A percentile compares a stretch with the other conserved stretches of the same genome.
phyloP scores from a whole-genome alignment of 2,113 vertebrate genomes.

The Pachyramphus minor region DNA sequence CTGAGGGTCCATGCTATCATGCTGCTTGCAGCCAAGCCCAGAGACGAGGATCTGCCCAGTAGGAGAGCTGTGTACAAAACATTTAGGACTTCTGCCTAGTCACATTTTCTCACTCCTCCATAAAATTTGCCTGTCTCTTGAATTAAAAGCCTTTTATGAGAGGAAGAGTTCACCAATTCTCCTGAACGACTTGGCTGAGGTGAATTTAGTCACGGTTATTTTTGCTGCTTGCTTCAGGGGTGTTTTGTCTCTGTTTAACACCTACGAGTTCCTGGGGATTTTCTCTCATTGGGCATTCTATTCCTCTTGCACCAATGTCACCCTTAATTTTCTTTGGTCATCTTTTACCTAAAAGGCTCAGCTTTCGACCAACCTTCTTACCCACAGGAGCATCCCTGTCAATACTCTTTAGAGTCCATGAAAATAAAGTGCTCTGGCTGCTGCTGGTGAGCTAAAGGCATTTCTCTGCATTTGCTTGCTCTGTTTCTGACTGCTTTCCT shows the following conservation, averaged over 20 bases:
- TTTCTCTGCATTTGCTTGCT: background rate
- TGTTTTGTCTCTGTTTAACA: background rate
- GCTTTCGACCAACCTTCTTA: background rate
- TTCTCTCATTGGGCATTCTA: background rate
- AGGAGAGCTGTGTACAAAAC: background rate
- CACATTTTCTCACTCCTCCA: background rate
- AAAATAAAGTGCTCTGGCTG: constrained; percentile 23
- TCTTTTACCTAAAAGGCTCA: background rate
- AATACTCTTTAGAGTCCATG: background rate
- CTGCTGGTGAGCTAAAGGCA: constrained; percentile 28
- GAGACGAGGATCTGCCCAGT: background rate
- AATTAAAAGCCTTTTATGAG: background rate
- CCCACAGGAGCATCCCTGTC: constrained; percentile 28
- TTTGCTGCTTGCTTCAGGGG: background rate
- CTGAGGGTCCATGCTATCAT: accelerated
- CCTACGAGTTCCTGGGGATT: background rate
- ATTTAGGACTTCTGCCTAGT: background rate
- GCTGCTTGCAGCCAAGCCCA: background rate
- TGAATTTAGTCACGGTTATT: background rate
- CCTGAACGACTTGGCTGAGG: background rate
- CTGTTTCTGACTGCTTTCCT: background rate
- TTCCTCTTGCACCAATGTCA: background rate
- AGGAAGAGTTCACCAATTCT: background rate
- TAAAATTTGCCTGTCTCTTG: background rate
- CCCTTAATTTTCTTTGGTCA: background rate